Percentiles rank a stretch among this genome's conserved stretches.
Evolutionary conservation across 2,113 vertebrate species (phyloP).

Genomic region (Cyanoramphus novaezelandiae): DNA sequence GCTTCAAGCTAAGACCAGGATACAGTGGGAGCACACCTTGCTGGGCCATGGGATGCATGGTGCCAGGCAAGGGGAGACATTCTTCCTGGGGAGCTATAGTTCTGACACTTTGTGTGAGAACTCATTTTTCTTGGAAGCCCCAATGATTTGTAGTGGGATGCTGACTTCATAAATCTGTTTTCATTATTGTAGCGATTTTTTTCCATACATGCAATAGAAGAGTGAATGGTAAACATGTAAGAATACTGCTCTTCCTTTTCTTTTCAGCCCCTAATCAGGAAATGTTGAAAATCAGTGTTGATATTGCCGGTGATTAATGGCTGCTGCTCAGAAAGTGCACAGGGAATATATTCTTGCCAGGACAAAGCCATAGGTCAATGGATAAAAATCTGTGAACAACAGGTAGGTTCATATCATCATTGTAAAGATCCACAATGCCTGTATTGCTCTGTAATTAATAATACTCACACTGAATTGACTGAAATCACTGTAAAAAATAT

Average conservation of each 20-base stretch:
- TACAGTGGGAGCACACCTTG: not conserved
- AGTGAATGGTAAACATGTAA: not conserved
- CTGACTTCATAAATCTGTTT: not conserved
- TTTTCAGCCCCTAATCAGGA: conserved; percentile 40
- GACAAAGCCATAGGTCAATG: conserved; percentile 13
- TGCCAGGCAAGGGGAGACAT: not conserved
- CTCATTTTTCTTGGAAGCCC: conserved; percentile 24
- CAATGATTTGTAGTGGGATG: not conserved
- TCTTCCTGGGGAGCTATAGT: not conserved
- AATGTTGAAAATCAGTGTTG: conserved; percentile 36
- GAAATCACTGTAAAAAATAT: not conserved
- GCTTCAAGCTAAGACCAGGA: not conserved
- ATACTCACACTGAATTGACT: not conserved
- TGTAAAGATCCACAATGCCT: not conserved
- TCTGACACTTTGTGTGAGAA: not conserved
- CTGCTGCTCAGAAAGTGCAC: conserved; percentile 20
- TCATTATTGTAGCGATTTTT: not conserved
- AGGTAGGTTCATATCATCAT: not conserved
- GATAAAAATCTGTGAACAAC: not conserved
- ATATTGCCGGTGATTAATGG: conserved; percentile 41
- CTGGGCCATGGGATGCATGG: not conserved
- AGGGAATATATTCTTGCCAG: conserved; percentile 47
- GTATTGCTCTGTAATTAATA: not conserved
- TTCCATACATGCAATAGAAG: not conserved
- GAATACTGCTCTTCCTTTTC: conserved; percentile 58